Evolutionary conservation across 2,888 invertebrate species (phyloP).

Genomic region (Hirtodrosophila duncani): DNA sequence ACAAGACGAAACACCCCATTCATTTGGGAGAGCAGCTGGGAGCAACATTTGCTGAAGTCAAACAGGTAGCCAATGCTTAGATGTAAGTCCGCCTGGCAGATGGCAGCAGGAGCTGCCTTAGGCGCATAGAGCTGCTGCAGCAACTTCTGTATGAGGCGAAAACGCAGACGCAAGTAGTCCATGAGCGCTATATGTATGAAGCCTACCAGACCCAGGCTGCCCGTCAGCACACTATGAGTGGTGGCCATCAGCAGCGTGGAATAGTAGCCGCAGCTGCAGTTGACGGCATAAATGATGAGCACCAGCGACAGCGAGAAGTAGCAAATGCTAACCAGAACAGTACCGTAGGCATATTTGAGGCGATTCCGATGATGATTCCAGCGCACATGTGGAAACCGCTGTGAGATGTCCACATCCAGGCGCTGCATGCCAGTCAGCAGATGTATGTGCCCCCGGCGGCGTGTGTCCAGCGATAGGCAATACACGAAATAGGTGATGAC

Average conservation of each 20-base stretch:
- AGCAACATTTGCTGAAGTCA: conserved; percentile 46
- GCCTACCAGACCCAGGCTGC: conserved; percentile 45
- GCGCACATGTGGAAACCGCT: conserved; percentile 48
- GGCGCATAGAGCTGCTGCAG: conserved; percentile 36
- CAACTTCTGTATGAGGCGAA: conserved; percentile 58
- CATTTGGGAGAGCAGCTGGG: conserved; percentile 48
- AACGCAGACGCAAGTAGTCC: conserved; percentile 72
- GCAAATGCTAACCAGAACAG: conserved; percentile 21
- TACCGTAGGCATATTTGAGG: conserved; percentile 53
- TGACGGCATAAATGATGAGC: conserved; percentile 48
- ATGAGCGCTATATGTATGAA: conserved; percentile 64
- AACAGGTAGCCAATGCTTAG: conserved; percentile 37
- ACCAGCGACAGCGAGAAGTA: conserved; percentile 38
- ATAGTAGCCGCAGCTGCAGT: conserved; percentile 59
- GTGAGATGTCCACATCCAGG: conserved; percentile 53
- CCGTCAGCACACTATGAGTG: conserved; percentile 55
- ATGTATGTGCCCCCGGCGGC: conserved; percentile 45
- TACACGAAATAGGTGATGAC: conserved; percentile 42
- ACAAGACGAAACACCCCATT: conserved; percentile 57
- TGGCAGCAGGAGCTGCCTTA: neutral
- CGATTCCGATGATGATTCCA: conserved; percentile 69
- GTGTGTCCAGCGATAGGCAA: conserved; percentile 48
- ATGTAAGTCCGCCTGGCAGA: conserved; percentile 2
- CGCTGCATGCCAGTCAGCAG: conserved; percentile 49
- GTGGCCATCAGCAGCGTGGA: conserved; percentile 56